These are phyloP conservation scores for Puntigrus tetrazona DNA, from an alignment of 2,113 vertebrate species.

Conservation along the genomic window DNA sequence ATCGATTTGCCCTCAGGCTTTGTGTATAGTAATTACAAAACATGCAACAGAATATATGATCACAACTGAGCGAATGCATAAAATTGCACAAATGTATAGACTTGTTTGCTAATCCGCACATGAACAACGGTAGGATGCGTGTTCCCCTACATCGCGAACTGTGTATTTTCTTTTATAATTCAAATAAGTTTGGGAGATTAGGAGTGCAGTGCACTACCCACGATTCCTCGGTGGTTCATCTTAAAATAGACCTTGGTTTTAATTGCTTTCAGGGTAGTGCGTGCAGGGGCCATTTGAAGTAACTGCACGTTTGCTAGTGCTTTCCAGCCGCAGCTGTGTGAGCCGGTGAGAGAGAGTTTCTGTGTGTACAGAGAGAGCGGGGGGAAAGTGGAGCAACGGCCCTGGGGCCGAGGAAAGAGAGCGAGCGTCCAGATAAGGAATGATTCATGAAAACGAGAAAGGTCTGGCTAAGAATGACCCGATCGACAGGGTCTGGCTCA, in stretches of 20 bases:
- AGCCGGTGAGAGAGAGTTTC: constrained; percentile 36
- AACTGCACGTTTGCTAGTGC: constrained; percentile 30
- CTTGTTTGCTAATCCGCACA: not conserved
- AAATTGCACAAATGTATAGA: not conserved
- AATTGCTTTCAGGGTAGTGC: constrained; percentile 31
- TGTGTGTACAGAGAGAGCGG: constrained; percentile 8
- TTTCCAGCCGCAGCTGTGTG: constrained; percentile 34
- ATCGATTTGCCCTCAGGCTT: constrained; percentile 25
- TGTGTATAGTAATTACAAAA: not conserved
- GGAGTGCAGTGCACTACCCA: not conserved
- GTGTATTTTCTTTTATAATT: constrained; percentile 15
- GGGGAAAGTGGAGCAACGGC: constrained; percentile 24
- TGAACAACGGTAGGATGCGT: not conserved
- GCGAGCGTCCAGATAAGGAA: constrained; percentile 73
- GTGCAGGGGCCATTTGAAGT: constrained; percentile 43
- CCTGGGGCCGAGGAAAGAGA: constrained; percentile 13
- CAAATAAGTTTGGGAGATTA: constrained; percentile 22
- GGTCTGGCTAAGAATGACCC: constrained; percentile 66
- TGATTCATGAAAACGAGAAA: constrained; percentile 68
- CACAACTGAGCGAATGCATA: not conserved
- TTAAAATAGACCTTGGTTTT: constrained; percentile 38
- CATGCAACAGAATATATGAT: constrained; percentile 21
- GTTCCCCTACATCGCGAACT: not conserved
- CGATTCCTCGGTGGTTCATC: constrained; percentile 22
- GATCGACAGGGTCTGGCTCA: constrained; percentile 64